Percentiles rank a stretch among this genome's conserved stretches.
phyloP scores from a whole-genome alignment of 2,888 invertebrate species.

The Erannis defoliaria region DNA sequence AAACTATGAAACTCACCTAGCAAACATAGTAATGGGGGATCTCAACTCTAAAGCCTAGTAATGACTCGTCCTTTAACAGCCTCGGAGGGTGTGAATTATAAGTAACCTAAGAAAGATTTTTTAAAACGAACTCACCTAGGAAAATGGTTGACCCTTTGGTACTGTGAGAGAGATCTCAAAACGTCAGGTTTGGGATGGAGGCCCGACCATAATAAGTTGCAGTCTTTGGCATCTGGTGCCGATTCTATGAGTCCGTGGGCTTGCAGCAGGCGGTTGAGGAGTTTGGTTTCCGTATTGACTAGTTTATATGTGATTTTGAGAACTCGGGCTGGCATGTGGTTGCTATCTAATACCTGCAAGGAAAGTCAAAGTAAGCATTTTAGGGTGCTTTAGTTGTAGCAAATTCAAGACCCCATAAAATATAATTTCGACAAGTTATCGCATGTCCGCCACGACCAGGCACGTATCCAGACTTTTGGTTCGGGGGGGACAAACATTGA shows the following conservation, averaged over 20 bases:
- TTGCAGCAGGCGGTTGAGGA: constrained; percentile 91
- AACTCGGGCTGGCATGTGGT: constrained; percentile 88
- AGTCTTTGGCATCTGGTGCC: constrained; percentile 87
- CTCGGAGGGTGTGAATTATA: neutral
- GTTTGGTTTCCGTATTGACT: constrained; percentile 93
- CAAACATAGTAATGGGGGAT: neutral
- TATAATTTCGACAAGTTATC: too few relatives aligned
- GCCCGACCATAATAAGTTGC: constrained; percentile 97
- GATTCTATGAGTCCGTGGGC: constrained; percentile 93
- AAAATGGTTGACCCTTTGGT: constrained; percentile 98
- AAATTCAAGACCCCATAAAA: neutral
- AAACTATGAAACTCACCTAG: neutral
- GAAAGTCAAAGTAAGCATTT: neutral
- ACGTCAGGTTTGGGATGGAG: constrained; percentile 96
- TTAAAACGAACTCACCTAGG: constrained; percentile 87
- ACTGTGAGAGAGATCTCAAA: constrained; percentile 92
- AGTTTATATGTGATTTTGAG: constrained; percentile 93
- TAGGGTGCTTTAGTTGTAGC: neutral
- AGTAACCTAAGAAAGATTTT: neutral
- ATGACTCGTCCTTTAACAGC: neutral
- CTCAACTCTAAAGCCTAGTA: neutral
- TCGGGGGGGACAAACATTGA: too few relatives aligned
- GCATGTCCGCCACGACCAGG: too few relatives aligned
- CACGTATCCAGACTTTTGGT: too few relatives aligned
- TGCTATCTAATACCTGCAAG: constrained; percentile 74